Conservation (phyloP, 1,140 invertebrate genomes). For the Cydia splendana region DNA sequence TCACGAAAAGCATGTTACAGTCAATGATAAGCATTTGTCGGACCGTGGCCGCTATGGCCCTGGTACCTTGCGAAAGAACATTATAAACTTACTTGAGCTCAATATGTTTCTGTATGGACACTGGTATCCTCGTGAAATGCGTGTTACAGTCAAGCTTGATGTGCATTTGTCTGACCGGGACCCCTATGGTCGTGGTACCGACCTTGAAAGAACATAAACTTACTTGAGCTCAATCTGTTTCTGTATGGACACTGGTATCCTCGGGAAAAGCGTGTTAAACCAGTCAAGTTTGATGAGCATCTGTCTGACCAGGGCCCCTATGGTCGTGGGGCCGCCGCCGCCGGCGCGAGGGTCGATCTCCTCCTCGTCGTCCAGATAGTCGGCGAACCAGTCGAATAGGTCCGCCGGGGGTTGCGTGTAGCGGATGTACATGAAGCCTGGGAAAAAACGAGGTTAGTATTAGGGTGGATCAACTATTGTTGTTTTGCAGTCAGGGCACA, state of each 20-base stretch:
- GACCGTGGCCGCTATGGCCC: slow-evolving; percentile 96
- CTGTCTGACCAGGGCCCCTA: slow-evolving; percentile 95
- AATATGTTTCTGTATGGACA: slow-evolving; percentile 97
- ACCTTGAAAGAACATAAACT: slow-evolving; percentile 38
- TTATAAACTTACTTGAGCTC: slow-evolving; percentile 82
- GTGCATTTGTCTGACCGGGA: slow-evolving; percentile 95
- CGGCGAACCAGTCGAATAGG: slow-evolving; percentile 97
- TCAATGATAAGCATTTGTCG: slow-evolving; percentile 97
- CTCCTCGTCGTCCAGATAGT: slow-evolving; percentile 97
- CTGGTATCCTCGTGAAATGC: slow-evolving; percentile 99
- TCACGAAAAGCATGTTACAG: slow-evolving; percentile 97
- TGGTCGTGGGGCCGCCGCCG: slow-evolving; percentile 95
- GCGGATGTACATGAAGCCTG: slow-evolving; percentile 87
- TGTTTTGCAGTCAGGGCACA: no score
- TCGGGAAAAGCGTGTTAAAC: slow-evolving; percentile 98
- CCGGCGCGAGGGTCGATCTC: slow-evolving; percentile 98
- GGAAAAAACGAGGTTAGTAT: not conserved
- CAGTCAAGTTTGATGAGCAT: slow-evolving; percentile 98
- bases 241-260: slow-evolving; percentile 99
- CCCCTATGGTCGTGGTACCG: slow-evolving; percentile 96
- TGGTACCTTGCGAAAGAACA: slow-evolving; percentile 82
- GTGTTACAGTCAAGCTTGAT: slow-evolving; percentile 98
- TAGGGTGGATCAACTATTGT: not conserved
- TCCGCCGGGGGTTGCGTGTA: slow-evolving; percentile 98
- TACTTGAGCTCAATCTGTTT: slow-evolving; percentile 90